phyloP scores from a whole-genome alignment of 2,888 invertebrate genomes.

The Eilema sororculum region DNA sequence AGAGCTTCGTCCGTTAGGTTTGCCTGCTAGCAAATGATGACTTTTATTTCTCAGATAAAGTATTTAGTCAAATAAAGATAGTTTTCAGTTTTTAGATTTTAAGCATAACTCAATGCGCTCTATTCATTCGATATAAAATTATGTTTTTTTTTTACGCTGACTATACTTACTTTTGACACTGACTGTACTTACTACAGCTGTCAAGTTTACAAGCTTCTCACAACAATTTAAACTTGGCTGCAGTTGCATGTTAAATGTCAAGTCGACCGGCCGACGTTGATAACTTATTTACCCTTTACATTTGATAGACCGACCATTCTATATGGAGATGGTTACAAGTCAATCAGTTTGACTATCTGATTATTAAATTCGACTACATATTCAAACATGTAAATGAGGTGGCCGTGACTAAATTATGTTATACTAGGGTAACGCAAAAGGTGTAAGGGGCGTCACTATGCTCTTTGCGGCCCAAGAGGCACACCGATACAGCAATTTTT shows the following conservation, averaged over 20 bases:
- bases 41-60: too few species aligned
- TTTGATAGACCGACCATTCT: not conserved
- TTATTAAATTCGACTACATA: too few species aligned
- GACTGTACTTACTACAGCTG: not conserved
- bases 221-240: not conserved
- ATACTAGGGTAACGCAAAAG: not conserved
- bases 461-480: not conserved
- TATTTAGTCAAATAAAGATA: too few species aligned
- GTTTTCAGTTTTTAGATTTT: too few species aligned
- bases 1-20: too few species aligned
- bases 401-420: not conserved
- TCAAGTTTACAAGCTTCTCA: not conserved
- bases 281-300: not conserved
- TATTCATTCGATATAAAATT: too few species aligned
- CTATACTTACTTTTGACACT: too few species aligned
- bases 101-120: too few species aligned
- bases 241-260: not conserved
- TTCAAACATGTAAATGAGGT: too few species aligned
- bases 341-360: too few species aligned
- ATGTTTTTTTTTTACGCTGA: too few species aligned
- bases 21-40: too few species aligned
- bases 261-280: not conserved
- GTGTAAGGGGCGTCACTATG: not conserved
- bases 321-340: not conserved
- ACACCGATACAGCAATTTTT: not conserved